phyloP scores from a whole-genome alignment of 2,797 vertebrate genomes.

The Sebastes flavidus region DNA sequence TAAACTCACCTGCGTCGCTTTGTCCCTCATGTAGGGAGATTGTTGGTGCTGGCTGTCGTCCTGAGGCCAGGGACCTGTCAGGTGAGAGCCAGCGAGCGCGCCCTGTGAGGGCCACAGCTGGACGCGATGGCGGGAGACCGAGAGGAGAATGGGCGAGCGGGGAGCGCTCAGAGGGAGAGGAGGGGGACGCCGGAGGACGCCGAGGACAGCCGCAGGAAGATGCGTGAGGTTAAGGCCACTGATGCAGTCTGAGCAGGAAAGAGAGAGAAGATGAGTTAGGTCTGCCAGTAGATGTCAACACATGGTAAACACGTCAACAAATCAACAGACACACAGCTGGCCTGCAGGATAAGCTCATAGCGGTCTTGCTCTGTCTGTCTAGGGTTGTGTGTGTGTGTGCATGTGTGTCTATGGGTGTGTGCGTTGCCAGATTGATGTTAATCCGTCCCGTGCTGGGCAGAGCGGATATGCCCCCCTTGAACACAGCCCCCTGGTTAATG shows the following conservation, averaged over 20 bases:
- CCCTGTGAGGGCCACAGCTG: constrained; percentile 91
- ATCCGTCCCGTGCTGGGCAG: constrained; percentile 50
- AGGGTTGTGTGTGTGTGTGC: constrained; percentile 11
- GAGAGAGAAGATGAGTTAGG: not conserved
- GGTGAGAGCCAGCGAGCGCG: constrained; percentile 89
- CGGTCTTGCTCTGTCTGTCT: constrained; percentile 34
- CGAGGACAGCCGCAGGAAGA: constrained; percentile 42
- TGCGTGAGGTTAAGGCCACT: constrained; percentile 55
- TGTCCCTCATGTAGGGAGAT: constrained; percentile 96
- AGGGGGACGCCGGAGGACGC: constrained; percentile 39
- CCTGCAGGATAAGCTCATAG: constrained; percentile 51
- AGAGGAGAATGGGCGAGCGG: constrained; percentile 71
- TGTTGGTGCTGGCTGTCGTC: constrained; percentile 89
- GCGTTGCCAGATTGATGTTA: constrained; percentile 61
- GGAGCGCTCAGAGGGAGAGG: constrained; percentile 67
- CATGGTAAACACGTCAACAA: constrained; percentile 53
- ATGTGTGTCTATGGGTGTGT: not conserved
- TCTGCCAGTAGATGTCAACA: constrained; percentile 27
- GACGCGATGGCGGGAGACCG: constrained; percentile 80
- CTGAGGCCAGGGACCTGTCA: constrained; percentile 95
- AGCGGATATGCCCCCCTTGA: constrained; percentile 44
- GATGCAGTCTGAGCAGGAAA: constrained; percentile 46
- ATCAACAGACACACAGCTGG: constrained; percentile 58
- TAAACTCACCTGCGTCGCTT: constrained; percentile 92
- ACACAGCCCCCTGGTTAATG: constrained; percentile 52